Evolutionary conservation across 1,140 invertebrate genomes (phyloP).

Genomic region (Drosophila ananassae): DNA sequence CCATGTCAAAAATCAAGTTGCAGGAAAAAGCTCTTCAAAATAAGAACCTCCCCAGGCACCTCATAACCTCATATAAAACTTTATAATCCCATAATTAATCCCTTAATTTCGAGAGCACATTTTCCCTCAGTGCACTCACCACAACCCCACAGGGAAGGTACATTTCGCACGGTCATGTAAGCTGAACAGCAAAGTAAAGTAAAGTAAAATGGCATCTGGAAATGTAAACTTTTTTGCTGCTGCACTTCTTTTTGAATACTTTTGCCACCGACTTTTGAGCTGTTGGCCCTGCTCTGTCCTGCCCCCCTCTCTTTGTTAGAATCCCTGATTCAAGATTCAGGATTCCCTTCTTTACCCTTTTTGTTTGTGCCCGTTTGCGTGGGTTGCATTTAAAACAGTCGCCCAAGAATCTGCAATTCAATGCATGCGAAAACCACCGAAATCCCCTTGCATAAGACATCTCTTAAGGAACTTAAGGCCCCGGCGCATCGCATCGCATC

Average conservation of each 20-base stretch:
- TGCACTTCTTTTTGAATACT: slow-evolving; percentile 80
- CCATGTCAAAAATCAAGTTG: not conserved
- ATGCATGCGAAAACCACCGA: slow-evolving; percentile 53
- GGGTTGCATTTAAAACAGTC: slow-evolving; percentile 72
- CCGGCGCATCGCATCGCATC: not conserved
- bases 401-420: slow-evolving; percentile 72
- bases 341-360: slow-evolving; percentile 7
- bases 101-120: not conserved
- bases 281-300: slow-evolving; percentile 7
- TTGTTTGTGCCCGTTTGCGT: slow-evolving; percentile 35
- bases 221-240: slow-evolving; percentile 77
- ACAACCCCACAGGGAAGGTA: slow-evolving; percentile 27
- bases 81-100: not conserved
- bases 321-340: slow-evolving; percentile 8
- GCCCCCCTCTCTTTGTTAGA: slow-evolving; percentile 17
- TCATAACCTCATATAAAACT: not conserved
- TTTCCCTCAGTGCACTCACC: not conserved
- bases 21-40: too few species aligned
- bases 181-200: slow-evolving; percentile 72
- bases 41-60: too few species aligned
- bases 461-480: slow-evolving; percentile 44
- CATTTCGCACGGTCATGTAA: slow-evolving; percentile 48
- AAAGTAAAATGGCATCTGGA: slow-evolving; percentile 78
- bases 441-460: slow-evolving; percentile 42
- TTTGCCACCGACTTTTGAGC: slow-evolving; percentile 72